Evolutionary conservation across 2,888 invertebrate species (phyloP).

Genomic region (Dryobota labecula): DNA sequence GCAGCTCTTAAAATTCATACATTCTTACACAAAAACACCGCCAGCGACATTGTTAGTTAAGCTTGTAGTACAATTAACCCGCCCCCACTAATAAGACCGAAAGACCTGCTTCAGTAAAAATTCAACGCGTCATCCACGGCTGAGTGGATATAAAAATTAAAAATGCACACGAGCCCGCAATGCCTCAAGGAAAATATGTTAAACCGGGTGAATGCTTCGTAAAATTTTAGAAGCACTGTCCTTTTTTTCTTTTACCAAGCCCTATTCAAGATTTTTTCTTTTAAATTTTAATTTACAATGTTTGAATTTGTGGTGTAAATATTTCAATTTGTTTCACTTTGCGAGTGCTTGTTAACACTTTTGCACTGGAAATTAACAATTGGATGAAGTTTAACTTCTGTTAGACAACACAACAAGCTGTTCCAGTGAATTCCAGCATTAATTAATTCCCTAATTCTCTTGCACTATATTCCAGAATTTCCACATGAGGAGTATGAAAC

Average conservation of each 20-base stretch:
- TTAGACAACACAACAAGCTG: conserved; percentile 14
- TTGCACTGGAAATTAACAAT: conserved; percentile 19
- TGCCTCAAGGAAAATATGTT: conserved; percentile 87
- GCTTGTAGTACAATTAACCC: conserved; percentile 79
- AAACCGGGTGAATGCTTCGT: conserved; percentile 73
- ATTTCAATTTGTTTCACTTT: conserved; percentile 44
- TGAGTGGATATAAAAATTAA: conserved; percentile 87
- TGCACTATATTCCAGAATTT: conserved; percentile 3
- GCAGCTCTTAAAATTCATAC: conserved; percentile 51
- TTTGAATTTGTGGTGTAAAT: conserved; percentile 48
- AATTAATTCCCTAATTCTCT: conserved; percentile 20
- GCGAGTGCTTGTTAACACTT: conserved; percentile 12
- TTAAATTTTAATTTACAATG: conserved; percentile 55
- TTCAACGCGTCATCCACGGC: conserved; percentile 85
- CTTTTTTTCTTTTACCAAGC: conserved; percentile 67
- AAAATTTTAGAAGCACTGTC: conserved; percentile 77
- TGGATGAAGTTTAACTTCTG: conserved; percentile 7
- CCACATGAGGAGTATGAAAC: conserved; percentile 22
- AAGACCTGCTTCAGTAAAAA: conserved; percentile 86
- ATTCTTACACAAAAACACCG: conserved; percentile 51
- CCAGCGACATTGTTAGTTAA: conserved; percentile 65
- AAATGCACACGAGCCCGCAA: conserved; percentile 85
- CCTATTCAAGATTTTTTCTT: conserved; percentile 60
- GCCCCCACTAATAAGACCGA: conserved; percentile 83
- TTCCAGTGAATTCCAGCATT: too few relatives aligned